A percentile compares a stretch with the other conserved stretches of the same genome.
Evolutionary conservation across 1,140 invertebrate genomes (phyloP).

Genomic region (Dryas iulia): DNA sequence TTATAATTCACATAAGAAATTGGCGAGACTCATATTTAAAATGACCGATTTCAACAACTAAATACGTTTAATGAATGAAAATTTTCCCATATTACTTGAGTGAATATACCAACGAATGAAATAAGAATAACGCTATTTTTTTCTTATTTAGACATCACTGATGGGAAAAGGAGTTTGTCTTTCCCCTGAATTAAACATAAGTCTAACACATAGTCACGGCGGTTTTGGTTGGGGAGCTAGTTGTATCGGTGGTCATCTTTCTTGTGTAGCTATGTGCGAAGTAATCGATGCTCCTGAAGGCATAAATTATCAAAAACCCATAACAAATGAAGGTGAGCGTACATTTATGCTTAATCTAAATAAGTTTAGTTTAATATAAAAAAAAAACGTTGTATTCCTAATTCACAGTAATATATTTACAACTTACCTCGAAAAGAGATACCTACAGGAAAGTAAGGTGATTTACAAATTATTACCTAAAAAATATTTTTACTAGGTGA

Average conservation of each 20-base stretch:
- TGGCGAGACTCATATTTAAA: no score
- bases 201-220: slow-evolving; percentile 85
- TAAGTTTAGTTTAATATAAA: background rate
- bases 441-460: no score
- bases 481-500: slow-evolving; percentile 43
- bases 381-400: no score
- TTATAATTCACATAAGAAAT: no score
- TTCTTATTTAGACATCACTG: slow-evolving; percentile 81
- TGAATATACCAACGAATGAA: background rate
- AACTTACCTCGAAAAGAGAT: no score
- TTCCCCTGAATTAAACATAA: slow-evolving; percentile 86
- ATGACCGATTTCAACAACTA: no score
- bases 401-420: no score
- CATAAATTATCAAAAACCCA: slow-evolving; percentile 74
- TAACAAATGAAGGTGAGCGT: slow-evolving; percentile 57
- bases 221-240: slow-evolving; percentile 88
- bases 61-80: no score
- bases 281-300: slow-evolving; percentile 86
- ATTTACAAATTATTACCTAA: background rate
- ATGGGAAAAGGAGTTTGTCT: slow-evolving; percentile 90
- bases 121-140: background rate
- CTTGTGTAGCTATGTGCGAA: slow-evolving; percentile 90
- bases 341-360: background rate
- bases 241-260: slow-evolving; percentile 85
- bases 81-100: no score